Evolutionary conservation across 1,140 invertebrate genomes (phyloP), one percentile per base, ranked within the genome.

Genomic region (Philopotamus ludificatus): DNA sequence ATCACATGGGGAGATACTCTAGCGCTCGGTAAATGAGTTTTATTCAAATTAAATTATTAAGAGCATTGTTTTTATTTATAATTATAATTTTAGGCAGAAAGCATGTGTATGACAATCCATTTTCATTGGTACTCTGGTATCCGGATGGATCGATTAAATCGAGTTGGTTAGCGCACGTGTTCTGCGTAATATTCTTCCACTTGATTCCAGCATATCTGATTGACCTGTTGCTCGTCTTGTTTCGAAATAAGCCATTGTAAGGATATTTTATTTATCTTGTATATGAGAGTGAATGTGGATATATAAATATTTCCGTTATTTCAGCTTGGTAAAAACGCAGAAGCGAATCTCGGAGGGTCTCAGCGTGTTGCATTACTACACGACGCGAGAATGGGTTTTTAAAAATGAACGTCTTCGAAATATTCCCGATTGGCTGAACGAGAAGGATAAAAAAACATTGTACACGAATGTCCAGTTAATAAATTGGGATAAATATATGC

Each of bases 301-400:
- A 22, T 25, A 26, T 50, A 15, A 47, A 21, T 16, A 28, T 7
- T 60, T 18, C n/a, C n/a, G n/a, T 62, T n/a, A 51, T 62, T 77
- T 25, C 72, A 87, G 86, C 71, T 81, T 91, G 78, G 80, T 90
- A 0, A 82, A 82, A 66, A 80, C 86, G 2, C 89, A 90, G 74
- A 82, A 83, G 12, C 83, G 83, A 49, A 82, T 90, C 3, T 82
- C 81, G 4, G 79, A 78, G 34, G 89, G 89, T 0, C 66, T 90
- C 0, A 77, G 84, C 60, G 77, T 89, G 0, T 75, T 96, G 0
- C 87, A 93, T 71, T 95, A 92, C 75, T 97, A 95, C 73, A 95
- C 92, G 3, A 91, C 86, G 1, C 87, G 89, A 72, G 81, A 89
- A 71, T 96, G 93, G 93, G 79, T 83, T 44, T 96, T 95, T 74